Conservation (phyloP, 2,797 vertebrate species). For the Chrosomus eos region DNA sequence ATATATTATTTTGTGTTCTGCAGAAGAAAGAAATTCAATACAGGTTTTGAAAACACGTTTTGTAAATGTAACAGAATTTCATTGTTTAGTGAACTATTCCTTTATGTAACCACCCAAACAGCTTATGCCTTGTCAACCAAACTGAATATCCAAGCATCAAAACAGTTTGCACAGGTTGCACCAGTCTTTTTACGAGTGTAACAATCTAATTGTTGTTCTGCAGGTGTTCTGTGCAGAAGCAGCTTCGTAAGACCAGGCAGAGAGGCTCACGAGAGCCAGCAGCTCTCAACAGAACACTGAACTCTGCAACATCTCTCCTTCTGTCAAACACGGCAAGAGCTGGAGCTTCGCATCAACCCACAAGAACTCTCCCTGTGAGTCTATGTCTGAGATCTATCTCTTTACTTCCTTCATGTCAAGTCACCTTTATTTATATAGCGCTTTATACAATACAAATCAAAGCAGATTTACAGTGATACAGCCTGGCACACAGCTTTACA, state of each 20-base stretch:
- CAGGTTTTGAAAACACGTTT: too few relatives aligned
- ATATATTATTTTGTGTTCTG: too few relatives aligned
- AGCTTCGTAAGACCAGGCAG: slow-evolving; percentile 91
- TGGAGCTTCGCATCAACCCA: slow-evolving; percentile 86
- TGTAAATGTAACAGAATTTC: too few relatives aligned
- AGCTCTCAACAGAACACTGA: slow-evolving; percentile 96
- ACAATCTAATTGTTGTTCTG: slow-evolving; percentile 2
- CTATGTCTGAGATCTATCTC: neutral
- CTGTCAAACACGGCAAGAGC: slow-evolving; percentile 96
- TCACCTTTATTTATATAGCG: too few relatives aligned
- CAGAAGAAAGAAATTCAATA: too few relatives aligned
- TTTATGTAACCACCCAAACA: neutral
- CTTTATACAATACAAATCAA: too few relatives aligned
- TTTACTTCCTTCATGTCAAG: neutral
- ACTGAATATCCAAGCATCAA: too few relatives aligned
- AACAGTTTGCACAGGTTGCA: neutral
- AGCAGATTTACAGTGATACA: too few relatives aligned
- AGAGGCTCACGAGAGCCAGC: slow-evolving; percentile 92
- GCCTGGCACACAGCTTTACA: too few relatives aligned
- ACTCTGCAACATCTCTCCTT: slow-evolving; percentile 95
- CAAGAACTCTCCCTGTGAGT: slow-evolving; percentile 85
- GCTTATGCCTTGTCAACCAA: neutral
- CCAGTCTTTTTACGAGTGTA: neutral
- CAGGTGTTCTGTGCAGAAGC: slow-evolving; percentile 95
- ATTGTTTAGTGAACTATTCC: too few relatives aligned